Percentiles rank a stretch among this genome's conserved stretches.
Evolutionary conservation across 1,140 invertebrate genomes (phyloP).

Genomic region (Orussus abietinus): DNA sequence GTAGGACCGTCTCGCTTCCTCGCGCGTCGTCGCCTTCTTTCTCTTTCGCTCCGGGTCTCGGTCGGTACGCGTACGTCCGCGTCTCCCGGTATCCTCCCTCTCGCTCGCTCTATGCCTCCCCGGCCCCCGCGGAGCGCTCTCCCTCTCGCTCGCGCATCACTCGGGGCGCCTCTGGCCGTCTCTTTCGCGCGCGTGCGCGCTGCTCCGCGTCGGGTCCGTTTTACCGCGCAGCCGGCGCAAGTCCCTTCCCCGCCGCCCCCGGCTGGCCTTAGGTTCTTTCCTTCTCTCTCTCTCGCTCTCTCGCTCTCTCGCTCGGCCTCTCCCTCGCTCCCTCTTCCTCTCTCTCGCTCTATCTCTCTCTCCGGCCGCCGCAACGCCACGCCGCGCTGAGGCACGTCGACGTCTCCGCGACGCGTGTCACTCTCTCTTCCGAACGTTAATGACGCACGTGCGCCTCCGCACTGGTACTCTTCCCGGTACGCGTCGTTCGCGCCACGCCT

Average conservation of each 20-base stretch:
- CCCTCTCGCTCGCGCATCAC: too few relatives aligned
- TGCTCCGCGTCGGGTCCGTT: not conserved
- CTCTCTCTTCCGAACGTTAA: slow-evolving; percentile 18
- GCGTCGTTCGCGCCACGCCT: slow-evolving; percentile 10
- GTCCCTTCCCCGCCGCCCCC: slow-evolving; percentile 3
- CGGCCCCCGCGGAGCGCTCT: too few relatives aligned
- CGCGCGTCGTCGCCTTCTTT: too few relatives aligned
- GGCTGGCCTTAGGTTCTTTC: slow-evolving; percentile 10
- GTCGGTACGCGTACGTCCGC: too few relatives aligned
- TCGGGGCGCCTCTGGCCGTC: too few relatives aligned
- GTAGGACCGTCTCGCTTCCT: too few relatives aligned
- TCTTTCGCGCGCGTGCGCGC: not conserved
- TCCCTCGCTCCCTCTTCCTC: slow-evolving; percentile 9
- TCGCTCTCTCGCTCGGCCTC: slow-evolving; percentile 13
- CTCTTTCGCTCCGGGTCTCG: too few relatives aligned
- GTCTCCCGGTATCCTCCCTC: too few relatives aligned
- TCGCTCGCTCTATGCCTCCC: too few relatives aligned
- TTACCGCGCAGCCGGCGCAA: not conserved
- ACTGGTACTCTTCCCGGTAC: slow-evolving; percentile 15
- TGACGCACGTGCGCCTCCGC: slow-evolving; percentile 20
- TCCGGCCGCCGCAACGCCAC: slow-evolving; percentile 3
- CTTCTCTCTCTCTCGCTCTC: slow-evolving; percentile 10
- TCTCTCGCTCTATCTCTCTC: slow-evolving; percentile 20
- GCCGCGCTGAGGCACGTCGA: slow-evolving; percentile 12
- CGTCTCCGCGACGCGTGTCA: slow-evolving; percentile 2